Conservation (phyloP, 2,113 vertebrate species). For the Haliaeetus leucogaster region DNA sequence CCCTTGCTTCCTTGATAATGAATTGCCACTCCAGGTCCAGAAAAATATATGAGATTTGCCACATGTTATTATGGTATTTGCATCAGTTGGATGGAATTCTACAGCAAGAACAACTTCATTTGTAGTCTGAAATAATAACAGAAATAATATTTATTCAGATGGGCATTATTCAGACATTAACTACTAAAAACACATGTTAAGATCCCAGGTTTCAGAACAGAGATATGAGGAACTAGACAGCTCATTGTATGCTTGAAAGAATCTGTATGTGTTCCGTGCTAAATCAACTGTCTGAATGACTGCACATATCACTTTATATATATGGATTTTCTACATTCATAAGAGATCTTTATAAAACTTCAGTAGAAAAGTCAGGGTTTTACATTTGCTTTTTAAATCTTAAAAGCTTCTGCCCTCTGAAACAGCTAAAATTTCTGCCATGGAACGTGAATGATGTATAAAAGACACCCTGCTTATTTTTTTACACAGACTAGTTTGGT, state of each 20-base stretch:
- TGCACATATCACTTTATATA: neutral
- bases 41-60: constrained; percentile 99
- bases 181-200: neutral
- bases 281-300: neutral
- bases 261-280: neutral
- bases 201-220: neutral
- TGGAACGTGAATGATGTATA: neutral
- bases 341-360: neutral
- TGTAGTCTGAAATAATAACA: constrained; percentile 76
- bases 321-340: neutral
- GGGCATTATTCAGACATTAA: neutral
- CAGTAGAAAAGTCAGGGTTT: neutral
- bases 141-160: neutral
- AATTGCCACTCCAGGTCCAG: constrained; percentile 94
- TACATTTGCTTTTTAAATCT: neutral
- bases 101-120: constrained; percentile 93
- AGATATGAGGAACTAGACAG: neutral
- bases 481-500: neutral
- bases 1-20: constrained; percentile 92
- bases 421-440: neutral
- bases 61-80: constrained; percentile 92
- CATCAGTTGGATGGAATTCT: constrained; percentile 94
- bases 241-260: neutral
- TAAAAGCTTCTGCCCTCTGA: neutral
- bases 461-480: neutral